Conservation (phyloP, 1,140 invertebrate species). For the Wiebesia pumilae region DNA sequence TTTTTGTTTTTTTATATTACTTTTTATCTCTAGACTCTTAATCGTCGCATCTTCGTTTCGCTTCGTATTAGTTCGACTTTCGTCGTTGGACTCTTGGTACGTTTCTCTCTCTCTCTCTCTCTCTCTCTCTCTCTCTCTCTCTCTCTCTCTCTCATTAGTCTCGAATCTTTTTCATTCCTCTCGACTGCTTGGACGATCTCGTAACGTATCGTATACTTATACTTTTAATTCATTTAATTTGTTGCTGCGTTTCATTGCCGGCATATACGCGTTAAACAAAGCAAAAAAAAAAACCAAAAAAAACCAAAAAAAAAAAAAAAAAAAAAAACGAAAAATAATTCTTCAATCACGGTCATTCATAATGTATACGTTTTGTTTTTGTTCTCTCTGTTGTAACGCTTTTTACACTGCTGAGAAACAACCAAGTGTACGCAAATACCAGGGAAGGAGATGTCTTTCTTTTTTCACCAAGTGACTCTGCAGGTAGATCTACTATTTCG, state of each 20-base stretch:
- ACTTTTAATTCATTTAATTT: conserved; percentile 48
- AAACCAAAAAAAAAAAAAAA: too few species aligned
- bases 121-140: too few species aligned
- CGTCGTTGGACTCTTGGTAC: conserved; percentile 7
- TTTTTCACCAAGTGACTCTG: conserved; percentile 49
- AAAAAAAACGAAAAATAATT: conserved; percentile 31
- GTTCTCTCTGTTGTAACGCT: conserved; percentile 54
- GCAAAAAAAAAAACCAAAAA: too few species aligned
- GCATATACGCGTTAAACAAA: conserved; percentile 31
- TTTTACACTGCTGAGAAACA: conserved; percentile 47
- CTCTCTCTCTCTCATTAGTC: conserved; percentile 21
- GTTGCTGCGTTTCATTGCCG: conserved; percentile 49
- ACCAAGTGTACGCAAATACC: conserved; percentile 38
- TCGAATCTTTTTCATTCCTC: conserved; percentile 21
- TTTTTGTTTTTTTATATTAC: too few species aligned
- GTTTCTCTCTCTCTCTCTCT: conserved; percentile 4
- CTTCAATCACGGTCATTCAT: conserved; percentile 54
- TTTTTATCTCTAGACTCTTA: conserved; percentile 34
- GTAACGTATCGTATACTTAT: conserved; percentile 12
- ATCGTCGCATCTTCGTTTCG: conserved; percentile 39
- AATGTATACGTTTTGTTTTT: conserved; percentile 57
- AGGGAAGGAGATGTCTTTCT: conserved; percentile 19
- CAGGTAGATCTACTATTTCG: conserved; percentile 38
- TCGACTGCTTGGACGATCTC: conserved; percentile 35
- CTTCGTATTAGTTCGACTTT: conserved; percentile 31